Base-by-base conservation (phyloP, 1,140 invertebrate genomes). In the Delia radicum region DNA sequence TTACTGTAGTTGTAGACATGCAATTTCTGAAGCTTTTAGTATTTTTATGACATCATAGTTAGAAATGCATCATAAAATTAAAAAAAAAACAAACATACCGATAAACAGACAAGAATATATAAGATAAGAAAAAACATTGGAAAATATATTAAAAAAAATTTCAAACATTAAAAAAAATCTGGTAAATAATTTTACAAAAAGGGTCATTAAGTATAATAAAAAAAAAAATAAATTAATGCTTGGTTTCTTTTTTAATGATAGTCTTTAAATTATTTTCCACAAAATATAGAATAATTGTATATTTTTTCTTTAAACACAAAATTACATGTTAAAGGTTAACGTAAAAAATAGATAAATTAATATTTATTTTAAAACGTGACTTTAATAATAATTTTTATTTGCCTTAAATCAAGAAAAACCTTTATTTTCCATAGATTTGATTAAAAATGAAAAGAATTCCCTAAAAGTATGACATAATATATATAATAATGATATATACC, bases 401-500 rank as follows among this genome's bases (percentile, higher is more conserved):
- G n/a, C n/a, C 37, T 13, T n/a, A n/a, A n/a, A n/a, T n/a, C n/a
- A n/a, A n/a, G n/a, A n/a, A n/a, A n/a, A n/a, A 15, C 1, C 37
- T 42, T 42, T 42, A 42, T 5, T 42, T 42, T 10, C 12, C n/a
- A 3, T 42, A 13, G 12, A 10, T 42, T 10, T 42, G 12, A 42
- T 13, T 42, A 42, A 42, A 42, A 42, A 5, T 15, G n/a, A n/a
- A n/a, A n/a, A n/a, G n/a, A n/a, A n/a, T n/a, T n/a, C 12, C 37
- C 37, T 42, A 42, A 42, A 42, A 42, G 37, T 42, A 42, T 55
- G 48, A n/a, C 24, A 18, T 55, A 55, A 55, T 55, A 55, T n/a
- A n/a, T 55, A 18, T 55, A 55, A 55, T 55, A 55, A 55, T 55
- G 48, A 55, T 55, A 55, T 55, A 80, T 76, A 81, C 80, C 79